Base-by-base conservation (phyloP, 2,888 invertebrate genomes). In the Sinodicranocentrus sp. region DNA sequence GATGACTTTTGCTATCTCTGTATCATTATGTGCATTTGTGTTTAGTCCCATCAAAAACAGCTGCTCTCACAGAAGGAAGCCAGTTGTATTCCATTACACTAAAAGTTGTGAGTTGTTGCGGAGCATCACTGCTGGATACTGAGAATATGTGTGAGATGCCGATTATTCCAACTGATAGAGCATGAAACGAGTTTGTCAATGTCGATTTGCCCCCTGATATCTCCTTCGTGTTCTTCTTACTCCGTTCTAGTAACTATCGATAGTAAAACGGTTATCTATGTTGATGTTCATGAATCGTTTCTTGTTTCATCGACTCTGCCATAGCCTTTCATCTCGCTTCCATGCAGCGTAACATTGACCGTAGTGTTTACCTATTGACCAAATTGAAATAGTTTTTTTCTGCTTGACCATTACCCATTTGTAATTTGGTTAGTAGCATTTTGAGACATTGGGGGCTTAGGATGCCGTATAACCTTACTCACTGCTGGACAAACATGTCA, bases 141-240 rank as follows among this genome's bases (percentile, higher is more conserved):
- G 33, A 3, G 48, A 6, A 39, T 39, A 48, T 48, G 48, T 48
- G 15, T 33, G 63, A 19, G 33, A 17, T 59, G 44, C 78, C 79
- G 79, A 79, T 79, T 79, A 79, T 79, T 79, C 71, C 79, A 54
- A 71, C 44, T 79, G 71, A 79, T 79, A 79, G 79, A 79, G 79
- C 79, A 79, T 79, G 71, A 79, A 79, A 79, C 78, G 59, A 78
- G 48, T 78, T 77, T 77, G 77, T 77, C 77, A 77, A 68, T 77
- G 77, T 68, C 68, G 77, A 68, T 77, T 78, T 76, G 25, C 43
- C 39, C 57, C 21, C 25, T 39, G 76, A 76, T 76, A 76, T 44
- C 65, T 17, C 13, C 25, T 23, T 19, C 25, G 10, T 23, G 59
- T 25, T 59, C 25, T 25, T n/a, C 1, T 59, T 26, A 23, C 5